phyloP scores from a whole-genome alignment of 2,888 invertebrate genomes.

The Phyllotreta striolata region DNA sequence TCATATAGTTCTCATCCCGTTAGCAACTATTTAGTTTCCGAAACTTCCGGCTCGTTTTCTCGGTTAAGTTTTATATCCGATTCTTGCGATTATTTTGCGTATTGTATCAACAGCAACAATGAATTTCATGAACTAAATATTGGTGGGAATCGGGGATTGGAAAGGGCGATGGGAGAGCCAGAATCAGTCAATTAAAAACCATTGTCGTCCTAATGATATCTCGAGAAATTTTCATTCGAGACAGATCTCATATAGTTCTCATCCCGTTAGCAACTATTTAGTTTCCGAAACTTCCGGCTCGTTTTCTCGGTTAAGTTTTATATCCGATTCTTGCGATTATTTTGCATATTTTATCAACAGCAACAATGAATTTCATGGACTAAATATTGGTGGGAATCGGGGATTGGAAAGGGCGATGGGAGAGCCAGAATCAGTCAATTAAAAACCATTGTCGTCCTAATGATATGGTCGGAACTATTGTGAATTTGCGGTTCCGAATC shows the following conservation, averaged over 20 bases:
- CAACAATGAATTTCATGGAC: background rate
- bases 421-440: conserved; percentile 13
- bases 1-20: no score
- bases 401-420: conserved; percentile 5
- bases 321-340: no score
- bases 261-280: no score
- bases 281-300: no score
- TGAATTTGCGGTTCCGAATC: conserved; percentile 5
- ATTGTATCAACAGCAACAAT: background rate
- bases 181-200: conserved; percentile 20
- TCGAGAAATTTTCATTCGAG: no score
- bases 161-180: conserved; percentile 4
- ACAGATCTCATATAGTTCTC: no score
- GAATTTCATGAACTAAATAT: background rate
- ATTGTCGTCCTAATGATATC: conserved; percentile 19
- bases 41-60: no score
- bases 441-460: conserved; percentile 20
- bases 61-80: no score
- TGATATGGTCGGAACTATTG: conserved; percentile 15
- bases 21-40: no score
- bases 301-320: no score
- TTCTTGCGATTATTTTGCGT: no score
- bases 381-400: background rate
- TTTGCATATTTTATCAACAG: no score
- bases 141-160: background rate